Conservation (phyloP, 2,888 invertebrate genomes). For the Nasonia oneida region DNA sequence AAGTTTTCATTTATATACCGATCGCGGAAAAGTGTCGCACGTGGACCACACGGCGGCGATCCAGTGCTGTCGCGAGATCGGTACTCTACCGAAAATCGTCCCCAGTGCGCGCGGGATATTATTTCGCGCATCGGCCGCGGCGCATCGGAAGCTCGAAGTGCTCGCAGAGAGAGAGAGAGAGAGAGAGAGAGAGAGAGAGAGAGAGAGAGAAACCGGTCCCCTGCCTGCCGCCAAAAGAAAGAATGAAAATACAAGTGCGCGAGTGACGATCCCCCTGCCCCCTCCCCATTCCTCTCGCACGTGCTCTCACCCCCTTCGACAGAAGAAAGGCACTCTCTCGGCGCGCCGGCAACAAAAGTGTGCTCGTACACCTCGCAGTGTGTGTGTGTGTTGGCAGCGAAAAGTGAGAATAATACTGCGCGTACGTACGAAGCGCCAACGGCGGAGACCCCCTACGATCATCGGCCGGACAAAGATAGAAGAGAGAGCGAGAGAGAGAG, state of each 20-base stretch:
- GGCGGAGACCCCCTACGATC: conserved; percentile 7
- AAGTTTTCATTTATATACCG: too few species aligned
- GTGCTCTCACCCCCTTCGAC: background rate
- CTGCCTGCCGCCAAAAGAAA: conserved; percentile 17
- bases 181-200: background rate
- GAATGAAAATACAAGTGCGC: conserved; percentile 46
- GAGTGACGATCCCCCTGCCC: conserved; percentile 36
- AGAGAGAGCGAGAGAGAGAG: background rate
- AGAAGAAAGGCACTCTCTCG: background rate
- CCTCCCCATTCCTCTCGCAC: background rate
- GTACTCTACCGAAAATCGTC: background rate
- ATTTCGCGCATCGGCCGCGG: background rate
- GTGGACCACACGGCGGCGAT: too few species aligned
- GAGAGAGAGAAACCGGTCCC: background rate
- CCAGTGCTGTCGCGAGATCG: background rate
- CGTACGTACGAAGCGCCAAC: background rate
- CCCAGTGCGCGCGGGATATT: background rate
- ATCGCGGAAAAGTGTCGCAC: too few species aligned
- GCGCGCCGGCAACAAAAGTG: background rate
- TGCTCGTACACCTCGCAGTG: background rate
- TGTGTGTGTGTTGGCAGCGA: background rate
- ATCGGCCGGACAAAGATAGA: background rate
- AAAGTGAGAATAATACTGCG: conserved; percentile 4
- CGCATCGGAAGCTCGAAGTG: too few species aligned
- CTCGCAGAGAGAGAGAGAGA: too few species aligned